These are phyloP conservation scores for Aurelia sp. DNA, from an alignment of 30 jellyfish, hydroid and myxozoan genomes.

Conservation along the genomic window DNA sequence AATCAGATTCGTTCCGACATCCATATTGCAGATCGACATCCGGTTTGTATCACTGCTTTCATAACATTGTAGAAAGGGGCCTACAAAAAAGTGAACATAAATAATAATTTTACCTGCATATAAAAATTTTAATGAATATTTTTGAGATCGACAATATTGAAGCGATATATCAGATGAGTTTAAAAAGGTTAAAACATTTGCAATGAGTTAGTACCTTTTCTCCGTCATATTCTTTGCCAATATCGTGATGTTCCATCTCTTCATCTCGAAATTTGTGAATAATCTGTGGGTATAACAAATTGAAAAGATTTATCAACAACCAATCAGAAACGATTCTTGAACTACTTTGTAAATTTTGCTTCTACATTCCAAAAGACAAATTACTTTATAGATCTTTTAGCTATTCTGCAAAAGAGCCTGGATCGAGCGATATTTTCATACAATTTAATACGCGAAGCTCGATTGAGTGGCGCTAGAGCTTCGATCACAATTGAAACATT, in stretches of 20 bases:
- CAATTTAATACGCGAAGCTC: too few species aligned
- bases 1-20: slow-evolving; percentile 75
- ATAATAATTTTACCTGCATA: too few species aligned
- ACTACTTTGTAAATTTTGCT: neutral
- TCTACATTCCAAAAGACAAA: too few species aligned
- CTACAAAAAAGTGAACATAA: slow-evolving; percentile 24
- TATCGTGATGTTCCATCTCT: slow-evolving; percentile 95
- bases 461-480: too few species aligned
- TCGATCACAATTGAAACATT: too few species aligned
- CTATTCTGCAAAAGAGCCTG: too few species aligned
- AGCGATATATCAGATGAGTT: too few species aligned
- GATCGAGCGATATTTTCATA: too few species aligned
- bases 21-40: slow-evolving; percentile 97
- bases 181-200: too few species aligned
- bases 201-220: slow-evolving; percentile 64
- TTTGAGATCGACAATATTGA: too few species aligned
- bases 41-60: slow-evolving; percentile 85
- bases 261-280: slow-evolving; percentile 92
- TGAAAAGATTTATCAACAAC: neutral
- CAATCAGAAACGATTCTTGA: neutral
- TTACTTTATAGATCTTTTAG: too few species aligned
- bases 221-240: slow-evolving; percentile 84
- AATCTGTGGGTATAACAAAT: slow-evolving; percentile 59
- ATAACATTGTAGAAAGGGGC: slow-evolving; percentile 82
- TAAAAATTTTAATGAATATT: too few species aligned